A percentile compares a stretch with the other conserved stretches of the same genome.
Evolutionary conservation across 2,113 vertebrate genomes (phyloP).

Genomic region (Ailurus styani): DNA sequence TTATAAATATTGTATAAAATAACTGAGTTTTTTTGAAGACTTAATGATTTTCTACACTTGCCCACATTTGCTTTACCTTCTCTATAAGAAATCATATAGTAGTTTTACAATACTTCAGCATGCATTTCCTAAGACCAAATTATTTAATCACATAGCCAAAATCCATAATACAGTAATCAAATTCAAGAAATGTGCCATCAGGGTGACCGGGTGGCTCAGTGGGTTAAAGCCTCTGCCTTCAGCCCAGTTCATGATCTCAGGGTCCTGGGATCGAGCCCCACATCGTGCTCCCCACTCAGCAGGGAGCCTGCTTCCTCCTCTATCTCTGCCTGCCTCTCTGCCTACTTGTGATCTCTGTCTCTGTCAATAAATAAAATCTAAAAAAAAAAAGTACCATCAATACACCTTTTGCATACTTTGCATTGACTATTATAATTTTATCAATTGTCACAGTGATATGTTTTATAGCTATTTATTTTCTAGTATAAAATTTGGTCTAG

Average conservation of each 20-base stretch:
- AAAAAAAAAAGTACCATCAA: too few relatives aligned
- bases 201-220: too few relatives aligned
- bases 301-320: too few relatives aligned
- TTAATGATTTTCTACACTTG: background rate
- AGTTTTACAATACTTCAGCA: background rate
- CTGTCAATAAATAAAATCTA: too few relatives aligned
- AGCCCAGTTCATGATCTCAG: too few relatives aligned
- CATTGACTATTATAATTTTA: background rate
- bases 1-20: background rate
- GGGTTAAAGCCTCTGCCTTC: too few relatives aligned
- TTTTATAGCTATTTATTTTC: background rate
- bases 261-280: too few relatives aligned
- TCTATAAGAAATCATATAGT: background rate
- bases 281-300: too few relatives aligned
- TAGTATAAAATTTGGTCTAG: background rate
- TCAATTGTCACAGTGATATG: background rate
- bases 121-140: background rate
- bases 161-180: background rate
- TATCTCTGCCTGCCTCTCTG: too few relatives aligned
- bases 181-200: background rate
- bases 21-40: background rate
- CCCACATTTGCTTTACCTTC: background rate
- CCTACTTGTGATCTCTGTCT: too few relatives aligned
- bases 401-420: background rate
- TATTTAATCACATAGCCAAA: background rate